Conservation (phyloP, 2,797 vertebrate genomes). For the Salarias fasciatus region DNA sequence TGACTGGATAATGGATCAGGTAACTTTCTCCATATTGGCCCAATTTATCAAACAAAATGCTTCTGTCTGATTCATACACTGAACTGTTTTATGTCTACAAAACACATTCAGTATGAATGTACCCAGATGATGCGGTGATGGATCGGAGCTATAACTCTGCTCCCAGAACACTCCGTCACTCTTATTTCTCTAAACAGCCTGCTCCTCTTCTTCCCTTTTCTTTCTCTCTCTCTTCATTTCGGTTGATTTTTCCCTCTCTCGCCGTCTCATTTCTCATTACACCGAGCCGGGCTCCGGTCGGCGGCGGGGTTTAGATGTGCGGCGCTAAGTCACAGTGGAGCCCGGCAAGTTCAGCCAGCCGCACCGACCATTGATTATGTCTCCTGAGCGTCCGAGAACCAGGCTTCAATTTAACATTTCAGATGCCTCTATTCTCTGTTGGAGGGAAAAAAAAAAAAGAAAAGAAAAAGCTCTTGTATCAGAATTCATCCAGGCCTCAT, state of each 20-base stretch:
- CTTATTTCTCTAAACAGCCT: conserved; percentile 67
- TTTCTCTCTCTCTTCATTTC: conserved; percentile 1
- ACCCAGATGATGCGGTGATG: conserved; percentile 56
- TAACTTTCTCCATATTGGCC: conserved; percentile 12
- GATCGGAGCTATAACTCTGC: conserved; percentile 43
- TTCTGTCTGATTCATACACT: conserved; percentile 37
- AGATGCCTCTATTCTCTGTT: conserved; percentile 19
- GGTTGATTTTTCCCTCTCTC: conserved; percentile 13
- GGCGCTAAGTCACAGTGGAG: conserved; percentile 49
- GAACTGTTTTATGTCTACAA: conserved; percentile 24
- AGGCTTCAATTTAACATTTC: conserved; percentile 46
- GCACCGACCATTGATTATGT: conserved; percentile 52
- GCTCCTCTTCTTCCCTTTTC: conserved; percentile 10
- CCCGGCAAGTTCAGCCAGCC: conserved; percentile 47
- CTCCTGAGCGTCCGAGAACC: conserved; percentile 33
- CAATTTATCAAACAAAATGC: conserved; percentile 43
- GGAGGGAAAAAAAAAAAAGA: conserved; percentile 22
- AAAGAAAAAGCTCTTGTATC: conserved; percentile 15
- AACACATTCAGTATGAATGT: conserved; percentile 65
- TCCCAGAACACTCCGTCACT: conserved; percentile 38
- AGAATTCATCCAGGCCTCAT: conserved; percentile 13
- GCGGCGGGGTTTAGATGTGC: conserved; percentile 41
- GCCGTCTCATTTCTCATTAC: conserved; percentile 57
- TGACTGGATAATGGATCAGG: conserved; percentile 8
- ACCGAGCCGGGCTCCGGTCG: conserved; percentile 36